A percentile compares a stretch with the other conserved stretches of the same genome.
Conservation (phyloP, 1,140 invertebrate species). For the Chelonus insularis region DNA sequence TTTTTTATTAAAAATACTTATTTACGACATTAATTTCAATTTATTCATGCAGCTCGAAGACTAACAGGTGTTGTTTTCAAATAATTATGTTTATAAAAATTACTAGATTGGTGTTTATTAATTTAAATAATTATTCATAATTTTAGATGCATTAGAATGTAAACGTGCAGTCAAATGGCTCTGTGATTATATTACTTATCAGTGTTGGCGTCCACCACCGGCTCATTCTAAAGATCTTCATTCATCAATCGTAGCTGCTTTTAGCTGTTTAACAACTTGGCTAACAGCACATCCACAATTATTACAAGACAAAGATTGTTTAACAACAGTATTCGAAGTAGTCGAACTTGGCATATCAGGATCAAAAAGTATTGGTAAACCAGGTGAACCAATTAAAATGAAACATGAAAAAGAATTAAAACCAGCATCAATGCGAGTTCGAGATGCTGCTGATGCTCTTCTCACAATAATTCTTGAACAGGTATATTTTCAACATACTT, state of each 20-base stretch:
- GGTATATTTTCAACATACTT: too few species aligned
- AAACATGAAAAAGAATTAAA: slow-evolving; percentile 96
- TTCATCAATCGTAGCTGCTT: slow-evolving; percentile 95
- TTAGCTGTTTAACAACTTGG: slow-evolving; percentile 90
- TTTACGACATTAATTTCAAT: slow-evolving; percentile 26
- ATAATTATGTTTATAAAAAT: too few species aligned
- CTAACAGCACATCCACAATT: slow-evolving; percentile 85
- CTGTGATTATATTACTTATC: slow-evolving; percentile 95
- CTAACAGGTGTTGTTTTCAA: slow-evolving; percentile 57
- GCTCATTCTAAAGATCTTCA: slow-evolving; percentile 97
- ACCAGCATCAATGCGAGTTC: slow-evolving; percentile 92
- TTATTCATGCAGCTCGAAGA: slow-evolving; percentile 52
- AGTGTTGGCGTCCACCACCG: slow-evolving; percentile 93
- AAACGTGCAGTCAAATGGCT: slow-evolving; percentile 96
- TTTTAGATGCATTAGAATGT: slow-evolving; percentile 79
- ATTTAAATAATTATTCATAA: slow-evolving; percentile 17
- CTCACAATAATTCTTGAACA: slow-evolving; percentile 90
- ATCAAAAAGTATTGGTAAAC: slow-evolving; percentile 85
- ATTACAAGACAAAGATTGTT: slow-evolving; percentile 88
- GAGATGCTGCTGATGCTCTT: slow-evolving; percentile 92
- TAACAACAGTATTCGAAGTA: slow-evolving; percentile 91
- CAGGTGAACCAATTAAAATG: slow-evolving; percentile 84
- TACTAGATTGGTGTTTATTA: too few species aligned
- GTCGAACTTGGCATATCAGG: slow-evolving; percentile 97
- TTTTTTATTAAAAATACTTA: slow-evolving; percentile 4